A percentile compares a stretch with the other conserved stretches of the same genome.
phyloP scores from a whole-genome alignment of 2,113 vertebrate genomes.

The Cyanistes caeruleus region DNA sequence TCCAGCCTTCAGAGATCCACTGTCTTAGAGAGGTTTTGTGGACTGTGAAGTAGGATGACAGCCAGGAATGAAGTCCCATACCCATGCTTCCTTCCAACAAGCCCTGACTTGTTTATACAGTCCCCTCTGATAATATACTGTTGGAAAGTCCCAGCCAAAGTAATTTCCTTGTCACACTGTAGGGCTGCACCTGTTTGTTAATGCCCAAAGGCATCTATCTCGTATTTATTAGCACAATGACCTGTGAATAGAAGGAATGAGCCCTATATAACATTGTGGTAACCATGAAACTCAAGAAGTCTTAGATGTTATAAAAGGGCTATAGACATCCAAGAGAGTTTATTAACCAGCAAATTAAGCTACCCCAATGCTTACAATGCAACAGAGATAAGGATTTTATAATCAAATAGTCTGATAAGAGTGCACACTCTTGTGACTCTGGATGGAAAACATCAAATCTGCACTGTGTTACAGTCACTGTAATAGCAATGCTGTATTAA shows the following conservation, averaged over 20 bases:
- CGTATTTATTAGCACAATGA: neutral
- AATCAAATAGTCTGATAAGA: neutral
- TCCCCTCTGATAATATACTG: neutral
- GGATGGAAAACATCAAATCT: neutral
- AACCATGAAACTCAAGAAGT: neutral
- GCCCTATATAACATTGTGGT: neutral
- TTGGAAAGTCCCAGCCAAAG: neutral
- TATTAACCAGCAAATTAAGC: neutral
- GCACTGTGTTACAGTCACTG: neutral
- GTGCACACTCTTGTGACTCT: neutral
- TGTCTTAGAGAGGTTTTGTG: neutral
- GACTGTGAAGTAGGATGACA: neutral
- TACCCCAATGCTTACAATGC: neutral
- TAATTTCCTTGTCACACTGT: neutral
- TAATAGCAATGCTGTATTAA: neutral
- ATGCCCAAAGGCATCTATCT: neutral
- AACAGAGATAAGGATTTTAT: neutral
- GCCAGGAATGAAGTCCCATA: neutral
- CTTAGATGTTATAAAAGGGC: neutral
- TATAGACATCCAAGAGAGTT: neutral
- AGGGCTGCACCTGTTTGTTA: slow-evolving; percentile 13
- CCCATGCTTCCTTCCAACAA: neutral
- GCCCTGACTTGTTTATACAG: neutral
- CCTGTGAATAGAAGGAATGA: neutral
- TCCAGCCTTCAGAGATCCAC: neutral